phyloP scores from a whole-genome alignment of 2,797 vertebrate genomes.

The Triplophysa yarkandensis region DNA sequence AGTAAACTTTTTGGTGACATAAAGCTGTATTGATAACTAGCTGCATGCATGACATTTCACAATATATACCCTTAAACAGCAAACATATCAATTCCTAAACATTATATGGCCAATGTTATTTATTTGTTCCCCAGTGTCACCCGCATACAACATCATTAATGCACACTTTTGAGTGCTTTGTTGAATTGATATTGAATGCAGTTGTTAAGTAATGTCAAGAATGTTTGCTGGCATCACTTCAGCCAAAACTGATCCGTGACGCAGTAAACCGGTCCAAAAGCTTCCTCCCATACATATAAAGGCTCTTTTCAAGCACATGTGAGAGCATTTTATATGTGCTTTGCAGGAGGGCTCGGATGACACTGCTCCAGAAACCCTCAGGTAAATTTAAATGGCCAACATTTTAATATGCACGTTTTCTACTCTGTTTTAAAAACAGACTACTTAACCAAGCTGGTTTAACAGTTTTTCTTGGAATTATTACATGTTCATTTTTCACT shows the following conservation, averaged over 20 bases:
- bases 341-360: not conserved
- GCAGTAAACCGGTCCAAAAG: not conserved
- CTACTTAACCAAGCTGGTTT: not conserved
- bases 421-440: too few relatives aligned
- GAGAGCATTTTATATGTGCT: not conserved
- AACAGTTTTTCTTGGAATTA: too few relatives aligned
- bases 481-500: too few relatives aligned
- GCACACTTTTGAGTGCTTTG: not conserved
- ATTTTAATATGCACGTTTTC: not conserved
- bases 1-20: too few relatives aligned
- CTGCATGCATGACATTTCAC: too few relatives aligned
- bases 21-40: too few relatives aligned
- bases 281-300: conserved; percentile 8
- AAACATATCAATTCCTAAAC: too few relatives aligned
- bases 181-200: not conserved
- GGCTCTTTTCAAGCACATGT: not conserved
- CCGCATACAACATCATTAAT: not conserved
- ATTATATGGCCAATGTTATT: not conserved
- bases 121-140: not conserved
- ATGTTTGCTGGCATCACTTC: not conserved
- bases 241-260: not conserved
- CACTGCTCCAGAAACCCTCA: not conserved
- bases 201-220: not conserved
- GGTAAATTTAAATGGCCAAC: conserved; percentile 2
- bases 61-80: too few relatives aligned